phyloP scores from a whole-genome alignment of 2,888 invertebrate genomes.

The Diabrotica balteata region DNA sequence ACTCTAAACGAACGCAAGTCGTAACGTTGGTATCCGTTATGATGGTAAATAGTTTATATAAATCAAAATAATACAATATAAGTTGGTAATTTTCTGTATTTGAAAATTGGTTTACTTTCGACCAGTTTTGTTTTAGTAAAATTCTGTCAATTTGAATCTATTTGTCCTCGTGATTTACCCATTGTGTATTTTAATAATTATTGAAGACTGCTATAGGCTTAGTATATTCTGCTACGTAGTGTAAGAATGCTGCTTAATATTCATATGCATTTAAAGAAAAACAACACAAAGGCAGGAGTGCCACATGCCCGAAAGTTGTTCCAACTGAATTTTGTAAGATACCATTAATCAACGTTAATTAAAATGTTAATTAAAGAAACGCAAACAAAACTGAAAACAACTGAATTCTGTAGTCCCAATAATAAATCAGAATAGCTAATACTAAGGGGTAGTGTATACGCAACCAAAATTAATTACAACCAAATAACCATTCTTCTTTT shows the following conservation, averaged over 20 bases:
- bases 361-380: conserved; percentile 50
- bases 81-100: too few species aligned
- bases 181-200: background rate
- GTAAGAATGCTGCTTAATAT: too few species aligned
- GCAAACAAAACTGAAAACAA: conserved; percentile 35
- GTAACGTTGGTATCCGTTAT: too few species aligned
- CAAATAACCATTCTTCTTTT: too few species aligned
- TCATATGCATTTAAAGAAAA: too few species aligned
- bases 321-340: conserved; percentile 45
- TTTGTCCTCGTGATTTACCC: too few species aligned
- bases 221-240: background rate
- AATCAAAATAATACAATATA: too few species aligned
- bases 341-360: conserved; percentile 52
- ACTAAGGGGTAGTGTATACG: background rate
- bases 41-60: too few species aligned
- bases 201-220: background rate
- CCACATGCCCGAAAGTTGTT: background rate
- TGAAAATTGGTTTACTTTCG: too few species aligned
- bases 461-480: background rate
- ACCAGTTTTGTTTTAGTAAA: too few species aligned
- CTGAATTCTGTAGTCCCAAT: conserved; percentile 25
- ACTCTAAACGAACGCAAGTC: too few species aligned
- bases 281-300: background rate
- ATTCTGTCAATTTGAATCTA: too few species aligned
- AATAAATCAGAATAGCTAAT: conserved; percentile 1